Evolutionary conservation across 2,888 invertebrate genomes (phyloP).

Genomic region (Pheosia tremula): DNA sequence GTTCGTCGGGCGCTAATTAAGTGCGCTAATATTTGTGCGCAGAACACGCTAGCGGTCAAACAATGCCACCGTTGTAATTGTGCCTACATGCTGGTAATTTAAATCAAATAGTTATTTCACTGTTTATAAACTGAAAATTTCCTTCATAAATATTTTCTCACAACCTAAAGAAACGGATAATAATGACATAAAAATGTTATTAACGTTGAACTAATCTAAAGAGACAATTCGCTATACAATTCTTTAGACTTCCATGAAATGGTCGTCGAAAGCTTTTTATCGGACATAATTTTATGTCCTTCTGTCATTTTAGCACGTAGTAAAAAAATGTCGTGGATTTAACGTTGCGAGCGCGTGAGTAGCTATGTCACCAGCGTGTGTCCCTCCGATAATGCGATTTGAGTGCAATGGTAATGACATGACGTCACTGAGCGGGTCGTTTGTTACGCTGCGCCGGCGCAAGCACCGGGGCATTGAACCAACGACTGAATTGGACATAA

Average conservation of each 20-base stretch:
- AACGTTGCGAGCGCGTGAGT: slow-evolving; percentile 15
- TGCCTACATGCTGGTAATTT: slow-evolving; percentile 11
- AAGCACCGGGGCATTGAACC: slow-evolving; percentile 73
- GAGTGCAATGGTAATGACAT: slow-evolving; percentile 70
- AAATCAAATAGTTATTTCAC: neutral
- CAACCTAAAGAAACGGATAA: neutral
- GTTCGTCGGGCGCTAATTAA: slow-evolving; percentile 75
- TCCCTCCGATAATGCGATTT: slow-evolving; percentile 55
- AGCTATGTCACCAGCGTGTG: slow-evolving; percentile 34
- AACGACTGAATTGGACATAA: slow-evolving; percentile 76
- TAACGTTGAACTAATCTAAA: slow-evolving; percentile 8
- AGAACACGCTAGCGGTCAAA: slow-evolving; percentile 57
- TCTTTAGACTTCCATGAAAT: slow-evolving; percentile 22
- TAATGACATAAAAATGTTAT: neutral
- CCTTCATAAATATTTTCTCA: neutral
- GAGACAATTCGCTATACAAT: slow-evolving; percentile 8
- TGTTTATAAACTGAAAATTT: neutral
- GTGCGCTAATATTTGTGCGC: slow-evolving; percentile 71
- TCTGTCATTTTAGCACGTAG: slow-evolving; percentile 15
- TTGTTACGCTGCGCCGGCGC: slow-evolving; percentile 57
- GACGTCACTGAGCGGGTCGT: slow-evolving; percentile 72
- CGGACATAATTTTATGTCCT: slow-evolving; percentile 19
- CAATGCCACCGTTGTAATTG: slow-evolving; percentile 49
- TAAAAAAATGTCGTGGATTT: slow-evolving; percentile 9
- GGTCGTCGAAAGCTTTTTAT: slow-evolving; percentile 14